Base-by-base conservation (phyloP, 2,888 invertebrate species). In the Drosophila acutilabella region DNA sequence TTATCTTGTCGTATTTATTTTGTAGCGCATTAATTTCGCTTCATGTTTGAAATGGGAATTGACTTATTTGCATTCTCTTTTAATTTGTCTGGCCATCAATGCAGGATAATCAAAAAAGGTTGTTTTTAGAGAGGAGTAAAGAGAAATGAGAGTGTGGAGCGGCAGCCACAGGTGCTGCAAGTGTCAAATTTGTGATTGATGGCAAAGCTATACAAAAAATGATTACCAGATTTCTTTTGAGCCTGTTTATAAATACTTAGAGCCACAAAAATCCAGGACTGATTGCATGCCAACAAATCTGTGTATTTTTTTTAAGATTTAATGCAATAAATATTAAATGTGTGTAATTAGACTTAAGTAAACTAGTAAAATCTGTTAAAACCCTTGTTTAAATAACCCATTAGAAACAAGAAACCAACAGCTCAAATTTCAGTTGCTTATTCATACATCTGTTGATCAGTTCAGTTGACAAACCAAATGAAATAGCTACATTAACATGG, bases 1-100 rank as follows among this genome's bases (percentile, higher is more conserved):
- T 83, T 85, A 85, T 87, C 87, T 85, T 87, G 84, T 85, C 87
- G 84, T 81, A 86, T 84, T 86, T 86, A 81, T 83, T 85, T 77
- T 85, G 81, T 73, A 80, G 80, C 77, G 71, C 82, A 86, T 86
- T 85, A 82, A 84, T 80, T 84, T 83, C 80, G 74, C 50, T 60
- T 84, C 78, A 80, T 80, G 73, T 73, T 82, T 65, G 64, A 84
- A 64, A 73, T 69, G 57, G 58, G 79, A 86, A 86, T 88, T 88
- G 88, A 85, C 88, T 86, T 85, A 87, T 86, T 86, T 87, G 85
- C 86, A 88, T 86, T 77, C 56, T 41, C 71, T 69, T 73, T 84
- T 86, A 82, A 86, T 80, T 83, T 84, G 67, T 77, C 53, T 50
- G 64, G n/a, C 51, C 78, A 74, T 80, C 83, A 78, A 78, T 73